Base-by-base conservation (phyloP, 2,888 invertebrate species). In the Andrena fulva region DNA sequence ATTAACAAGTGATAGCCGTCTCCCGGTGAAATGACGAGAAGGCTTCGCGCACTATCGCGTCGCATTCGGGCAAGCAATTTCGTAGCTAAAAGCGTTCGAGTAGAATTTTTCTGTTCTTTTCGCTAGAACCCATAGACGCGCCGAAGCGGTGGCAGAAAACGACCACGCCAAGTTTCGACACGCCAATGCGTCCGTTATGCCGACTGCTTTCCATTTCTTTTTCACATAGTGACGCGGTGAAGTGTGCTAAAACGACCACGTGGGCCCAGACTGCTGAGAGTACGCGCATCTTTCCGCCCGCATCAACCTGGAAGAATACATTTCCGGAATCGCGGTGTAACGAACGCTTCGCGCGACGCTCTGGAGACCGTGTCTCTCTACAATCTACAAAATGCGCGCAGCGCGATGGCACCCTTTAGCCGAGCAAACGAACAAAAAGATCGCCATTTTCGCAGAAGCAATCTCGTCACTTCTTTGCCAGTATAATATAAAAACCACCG, bases 301-400 rank as follows among this genome's bases (percentile, higher is more conserved):
- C 66, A 31, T 83, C 66, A 74, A 80, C 80, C 70, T 66, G 56
- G 66, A 70, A 73, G 29, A 83, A 71, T 62, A 71, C 77, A 70
- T 74, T 72, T 48, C 59, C 35, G 27, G 80, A 73, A 68, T 74
- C 80, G 48, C 67, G 67, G 20, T 75, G 33, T 56, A 67, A 77
- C 69, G 64, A 77, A 79, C 50, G 52, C 35, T 69, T 71, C 50
- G 12, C 56, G n/a, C 27, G 60, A 10, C 1, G 0, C 24, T 24
- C 7, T 24, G 67, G 12, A 8, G 7, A n/a, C n/a, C 60, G 66
- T 68, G 70, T 42, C 48, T 69, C 27, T 35, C 35, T 31, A 10
- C 31, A 56, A 70, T 60, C 35, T 42, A 42, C 42, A 16, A 42
- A 42, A 42, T 42, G 20, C 8, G 20, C 8, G 54, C 8, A 10